phyloP scores from a whole-genome alignment of 1,140 invertebrate species.

The Mactra quadrangularis region DNA sequence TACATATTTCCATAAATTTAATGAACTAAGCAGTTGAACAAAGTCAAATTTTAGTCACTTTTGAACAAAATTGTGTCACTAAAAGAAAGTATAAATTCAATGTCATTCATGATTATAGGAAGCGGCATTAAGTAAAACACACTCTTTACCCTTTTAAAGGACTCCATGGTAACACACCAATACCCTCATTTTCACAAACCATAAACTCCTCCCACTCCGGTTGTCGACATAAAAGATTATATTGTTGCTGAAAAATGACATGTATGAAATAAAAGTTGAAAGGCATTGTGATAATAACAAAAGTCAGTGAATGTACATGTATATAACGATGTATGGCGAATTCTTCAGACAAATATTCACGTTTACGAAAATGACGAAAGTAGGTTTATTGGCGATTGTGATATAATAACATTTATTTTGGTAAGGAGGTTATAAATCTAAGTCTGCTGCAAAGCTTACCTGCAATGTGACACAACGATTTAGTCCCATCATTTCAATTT shows the following conservation, averaged over 20 bases:
- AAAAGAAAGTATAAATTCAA: not conserved
- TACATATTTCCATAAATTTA: too few species aligned
- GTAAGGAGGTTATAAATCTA: not conserved
- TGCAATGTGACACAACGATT: slow-evolving; percentile 65
- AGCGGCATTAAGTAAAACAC: not conserved
- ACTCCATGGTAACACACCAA: slow-evolving; percentile 73
- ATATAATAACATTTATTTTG: too few species aligned
- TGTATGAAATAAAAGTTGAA: not conserved
- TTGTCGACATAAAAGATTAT: slow-evolving; percentile 71
- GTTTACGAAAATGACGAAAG: too few species aligned
- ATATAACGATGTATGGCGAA: too few species aligned
- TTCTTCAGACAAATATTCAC: too few species aligned
- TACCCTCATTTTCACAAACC: slow-evolving; percentile 75
- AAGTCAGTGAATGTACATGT: not conserved
- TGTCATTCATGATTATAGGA: not conserved
- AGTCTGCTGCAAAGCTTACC: slow-evolving; percentile 38
- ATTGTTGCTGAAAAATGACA: slow-evolving; percentile 70
- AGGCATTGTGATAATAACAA: not conserved
- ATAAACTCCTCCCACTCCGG: slow-evolving; percentile 75
- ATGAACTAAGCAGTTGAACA: too few species aligned
- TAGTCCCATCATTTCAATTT: slow-evolving; percentile 61
- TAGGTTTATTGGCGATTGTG: too few species aligned
- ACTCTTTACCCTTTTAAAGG: slow-evolving; percentile 73
- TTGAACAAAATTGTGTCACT: not conserved
- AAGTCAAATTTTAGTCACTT: not conserved